These are phyloP conservation scores for Latrodectus hesperus DNA, from an alignment of 2,888 invertebrate genomes.

Conservation along the genomic window DNA sequence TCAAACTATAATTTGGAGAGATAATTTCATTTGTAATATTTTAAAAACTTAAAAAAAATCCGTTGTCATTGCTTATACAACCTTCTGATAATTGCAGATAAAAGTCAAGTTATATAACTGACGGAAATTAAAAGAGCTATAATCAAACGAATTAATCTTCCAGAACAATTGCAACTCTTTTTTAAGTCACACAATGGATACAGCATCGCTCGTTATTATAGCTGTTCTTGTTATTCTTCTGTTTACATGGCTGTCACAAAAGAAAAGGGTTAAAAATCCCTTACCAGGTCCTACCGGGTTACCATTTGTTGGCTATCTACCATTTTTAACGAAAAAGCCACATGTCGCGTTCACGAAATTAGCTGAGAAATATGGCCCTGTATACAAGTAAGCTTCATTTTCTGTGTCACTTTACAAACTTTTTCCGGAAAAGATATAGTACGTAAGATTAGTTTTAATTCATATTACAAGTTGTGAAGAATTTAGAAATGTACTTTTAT, in stretches of 20 bases:
- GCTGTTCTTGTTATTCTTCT: not conserved
- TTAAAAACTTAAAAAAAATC: no score
- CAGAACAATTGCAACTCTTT: not conserved
- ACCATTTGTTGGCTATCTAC: conserved; percentile 47
- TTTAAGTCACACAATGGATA: conserved; percentile 6
- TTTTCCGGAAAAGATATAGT: not conserved
- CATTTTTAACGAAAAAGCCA: conserved; percentile 35
- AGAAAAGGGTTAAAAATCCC: conserved; percentile 5
- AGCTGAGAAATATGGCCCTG: conserved; percentile 30
- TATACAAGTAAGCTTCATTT: conserved; percentile 37
- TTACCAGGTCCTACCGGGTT: conserved; percentile 38
- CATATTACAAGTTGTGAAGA: no score
- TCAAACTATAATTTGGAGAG: no score
- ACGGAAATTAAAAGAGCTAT: no score
- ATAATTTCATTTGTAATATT: no score
- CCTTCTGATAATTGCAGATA: no score
- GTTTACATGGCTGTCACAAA: not conserved
- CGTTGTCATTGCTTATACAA: no score
- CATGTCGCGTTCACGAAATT: conserved; percentile 21
- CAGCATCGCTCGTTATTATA: not conserved
- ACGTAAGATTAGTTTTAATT: no score
- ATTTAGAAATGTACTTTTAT: no score
- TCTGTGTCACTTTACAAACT: not conserved
- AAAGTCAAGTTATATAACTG: no score
- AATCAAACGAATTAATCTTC: no score